Evolutionary conservation across 1,140 invertebrate genomes (phyloP), one percentile per base, ranked within the genome.

Genomic region (Drosophila ananassae): DNA sequence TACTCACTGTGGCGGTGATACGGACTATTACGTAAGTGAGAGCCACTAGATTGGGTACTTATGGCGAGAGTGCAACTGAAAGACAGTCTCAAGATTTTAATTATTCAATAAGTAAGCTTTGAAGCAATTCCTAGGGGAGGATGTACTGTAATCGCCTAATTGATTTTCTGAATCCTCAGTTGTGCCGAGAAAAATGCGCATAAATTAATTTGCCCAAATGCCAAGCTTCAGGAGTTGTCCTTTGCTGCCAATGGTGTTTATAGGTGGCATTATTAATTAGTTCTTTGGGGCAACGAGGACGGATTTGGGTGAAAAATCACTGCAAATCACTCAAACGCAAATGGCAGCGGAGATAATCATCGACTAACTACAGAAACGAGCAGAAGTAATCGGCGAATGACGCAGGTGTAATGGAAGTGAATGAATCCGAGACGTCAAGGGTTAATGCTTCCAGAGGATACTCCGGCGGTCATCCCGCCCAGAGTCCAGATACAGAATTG

Each of bases 141-240:
- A 47, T 34, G 10, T 52, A 68, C 62, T 69, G 73, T 76, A 79
- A 89, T 71, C 75, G 73, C 76, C 87, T 87, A 82, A 87, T 87
- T 87, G 77, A 83, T 79, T 83, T 71, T 67, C 59, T 17, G 60
- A 80, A 34, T 17, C 59, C 57, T 79, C 68, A 30, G 50, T 68
- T 60, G 32, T 9, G 32, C 9, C 22, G 46, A 66, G 82, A 76
- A 81, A 87, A 87, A 87, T 87, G 69, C 64, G 44, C 59, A 53
- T 13, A 87, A 79, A 89, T 89, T 79, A 89, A 89, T 89, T 83
- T 77, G 22, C 47, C 55, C 44, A 82, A 81, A 89, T 89, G 84
- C 72, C 79, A 89, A 55, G 51, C 76, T 56, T 13, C 54, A 66
- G 34, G 46, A 54, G 57, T 58, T 52, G 24, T 21, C 39, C 34